Base-by-base conservation (phyloP, 2,113 vertebrate genomes). In the Sander vitreus region DNA sequence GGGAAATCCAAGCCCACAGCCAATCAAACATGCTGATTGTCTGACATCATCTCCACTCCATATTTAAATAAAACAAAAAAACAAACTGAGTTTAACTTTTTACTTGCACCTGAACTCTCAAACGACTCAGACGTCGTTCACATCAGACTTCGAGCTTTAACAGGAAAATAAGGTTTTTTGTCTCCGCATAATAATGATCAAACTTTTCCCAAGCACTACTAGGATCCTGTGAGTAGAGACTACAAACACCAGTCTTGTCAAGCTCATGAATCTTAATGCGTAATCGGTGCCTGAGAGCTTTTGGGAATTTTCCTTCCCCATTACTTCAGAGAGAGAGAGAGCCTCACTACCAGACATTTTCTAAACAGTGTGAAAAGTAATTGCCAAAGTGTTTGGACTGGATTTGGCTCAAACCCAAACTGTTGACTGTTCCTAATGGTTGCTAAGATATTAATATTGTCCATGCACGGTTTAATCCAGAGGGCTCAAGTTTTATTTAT, bases 211-310 rank as follows among this genome's bases (percentile, higher is more conserved):
- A 75, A 74, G 78, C 53, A 23, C 88, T 54, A 4, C 53, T 76
- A 19, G 80, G 27, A 66, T 84, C 80, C 80, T 83, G 23, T n/a
- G 73, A 83, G 62, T 18, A 50, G 47, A 67, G 67, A 81, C 81
- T 73, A 57, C 80, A 78, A 78, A 73, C 84, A 54, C 39, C 59
- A 39, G 77, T 10, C 75, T 66, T 55, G 81, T 84, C 43, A 36
- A 73, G 45, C 85, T 92, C 87, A 84, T 82, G 86, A 89, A 90
- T 92, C 78, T 88, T 75, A 80, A 62, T 88, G 84, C 7, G 14
- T 88, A 88, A 90, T 89, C 81, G 81, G 55, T 77, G 85, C 62
- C 70, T 85, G 69, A 84, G 80, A 76, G 78, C 82, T 81, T 87
- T 85, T 0, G 3, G 85, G 87, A 91, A 85, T 74, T 76, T 77